phyloP scores from a whole-genome alignment of 2,113 vertebrate species.

The Neoarius graeffei region DNA sequence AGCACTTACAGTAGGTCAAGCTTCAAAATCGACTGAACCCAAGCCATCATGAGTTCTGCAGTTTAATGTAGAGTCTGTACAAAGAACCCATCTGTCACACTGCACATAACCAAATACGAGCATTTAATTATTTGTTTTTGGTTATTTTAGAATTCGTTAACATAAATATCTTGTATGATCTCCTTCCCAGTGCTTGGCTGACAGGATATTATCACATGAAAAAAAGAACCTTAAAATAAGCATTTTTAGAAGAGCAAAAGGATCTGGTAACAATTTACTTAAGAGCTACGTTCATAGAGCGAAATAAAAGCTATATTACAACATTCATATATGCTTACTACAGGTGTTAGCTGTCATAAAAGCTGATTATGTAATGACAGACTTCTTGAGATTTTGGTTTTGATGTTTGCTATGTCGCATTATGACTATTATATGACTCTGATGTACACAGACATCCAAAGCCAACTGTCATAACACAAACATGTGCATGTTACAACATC shows the following conservation, averaged over 20 bases:
- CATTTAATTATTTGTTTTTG: background rate
- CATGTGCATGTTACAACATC: background rate
- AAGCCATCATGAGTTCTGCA: constrained; percentile 4
- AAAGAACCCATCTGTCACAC: background rate
- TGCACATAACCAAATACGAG: background rate
- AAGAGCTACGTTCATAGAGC: background rate
- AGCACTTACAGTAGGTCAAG: constrained; percentile 30
- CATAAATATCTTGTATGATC: background rate
- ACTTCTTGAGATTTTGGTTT: background rate
- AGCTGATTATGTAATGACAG: background rate
- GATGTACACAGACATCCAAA: background rate
- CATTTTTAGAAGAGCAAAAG: background rate
- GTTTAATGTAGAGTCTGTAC: constrained; percentile 5
- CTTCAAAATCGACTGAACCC: constrained; percentile 3
- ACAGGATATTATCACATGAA: background rate
- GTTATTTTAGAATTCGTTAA: background rate
- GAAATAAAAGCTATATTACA: background rate
- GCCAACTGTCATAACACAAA: background rate
- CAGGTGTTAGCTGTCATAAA: background rate
- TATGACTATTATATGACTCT: background rate
- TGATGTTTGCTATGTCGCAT: background rate
- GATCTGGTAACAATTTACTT: background rate
- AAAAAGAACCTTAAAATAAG: background rate
- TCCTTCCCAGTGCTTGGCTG: background rate
- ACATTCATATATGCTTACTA: background rate